Conservation (phyloP, 2,797 vertebrate genomes). For the Scarus forsteni region DNA sequence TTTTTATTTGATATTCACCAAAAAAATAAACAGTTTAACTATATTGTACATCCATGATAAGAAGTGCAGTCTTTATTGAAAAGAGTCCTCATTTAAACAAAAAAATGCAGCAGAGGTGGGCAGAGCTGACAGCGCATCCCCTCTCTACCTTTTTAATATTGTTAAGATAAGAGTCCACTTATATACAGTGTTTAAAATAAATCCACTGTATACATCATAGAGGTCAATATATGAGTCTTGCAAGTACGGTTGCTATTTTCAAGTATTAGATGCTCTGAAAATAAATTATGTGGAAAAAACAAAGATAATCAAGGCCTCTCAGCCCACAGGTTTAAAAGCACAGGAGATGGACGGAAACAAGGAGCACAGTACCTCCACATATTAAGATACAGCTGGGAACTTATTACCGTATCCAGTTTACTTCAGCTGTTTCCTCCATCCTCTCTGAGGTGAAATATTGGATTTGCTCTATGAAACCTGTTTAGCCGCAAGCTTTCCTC, state of each 20-base stretch:
- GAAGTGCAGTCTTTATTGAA: no score
- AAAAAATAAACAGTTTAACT: no score
- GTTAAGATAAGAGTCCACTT: no score
- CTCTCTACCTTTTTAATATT: no score
- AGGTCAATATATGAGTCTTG: no score
- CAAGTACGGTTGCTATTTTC: background rate
- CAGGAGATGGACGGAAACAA: slow-evolving; percentile 26
- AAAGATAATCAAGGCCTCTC: slow-evolving; percentile 15
- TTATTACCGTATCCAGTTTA: slow-evolving; percentile 69
- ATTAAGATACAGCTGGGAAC: slow-evolving; percentile 65
- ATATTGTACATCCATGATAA: no score
- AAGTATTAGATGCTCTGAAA: slow-evolving; percentile 4
- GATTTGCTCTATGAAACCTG: slow-evolving; percentile 71
- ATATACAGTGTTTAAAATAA: no score
- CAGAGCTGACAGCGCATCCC: no score
- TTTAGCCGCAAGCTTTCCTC: slow-evolving; percentile 69
- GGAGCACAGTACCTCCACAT: slow-evolving; percentile 26
- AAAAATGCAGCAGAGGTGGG: no score
- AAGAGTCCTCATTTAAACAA: no score
- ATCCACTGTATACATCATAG: no score
- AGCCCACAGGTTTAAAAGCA: background rate
- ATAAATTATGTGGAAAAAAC: slow-evolving; percentile 3
- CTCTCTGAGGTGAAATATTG: slow-evolving; percentile 68
- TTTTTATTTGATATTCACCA: no score
- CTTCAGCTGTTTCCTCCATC: slow-evolving; percentile 59